Evolutionary conservation across 2,888 invertebrate species (phyloP).

Genomic region (Leistus spinibarbis): DNA sequence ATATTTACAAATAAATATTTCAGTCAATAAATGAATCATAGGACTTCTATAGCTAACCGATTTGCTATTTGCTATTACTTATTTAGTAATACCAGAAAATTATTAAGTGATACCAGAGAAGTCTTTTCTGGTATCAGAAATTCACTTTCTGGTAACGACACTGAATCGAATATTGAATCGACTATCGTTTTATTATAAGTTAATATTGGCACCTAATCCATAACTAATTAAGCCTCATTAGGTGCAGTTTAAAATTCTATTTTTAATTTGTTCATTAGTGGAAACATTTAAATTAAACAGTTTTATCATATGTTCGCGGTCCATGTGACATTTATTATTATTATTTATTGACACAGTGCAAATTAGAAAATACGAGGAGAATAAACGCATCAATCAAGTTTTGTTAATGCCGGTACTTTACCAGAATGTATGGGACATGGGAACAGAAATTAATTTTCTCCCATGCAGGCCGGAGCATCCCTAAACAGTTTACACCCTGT

Average conservation of each 20-base stretch:
- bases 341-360: slow-evolving; percentile 23
- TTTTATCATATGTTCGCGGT: not conserved
- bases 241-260: not conserved
- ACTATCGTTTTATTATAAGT: too few species aligned
- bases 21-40: too few species aligned
- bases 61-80: too few species aligned
- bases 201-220: not conserved
- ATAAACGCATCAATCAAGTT: slow-evolving; percentile 28
- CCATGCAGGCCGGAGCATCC: not conserved
- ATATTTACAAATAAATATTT: too few species aligned
- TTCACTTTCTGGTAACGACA: too few species aligned
- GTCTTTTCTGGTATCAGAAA: too few species aligned
- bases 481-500: slow-evolving; percentile 12
- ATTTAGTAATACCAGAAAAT: too few species aligned
- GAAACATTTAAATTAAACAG: not conserved
- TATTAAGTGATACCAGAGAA: too few species aligned
- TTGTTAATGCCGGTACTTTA: not conserved
- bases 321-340: not conserved
- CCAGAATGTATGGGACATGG: not conserved
- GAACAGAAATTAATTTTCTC: slow-evolving; percentile 13
- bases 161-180: too few species aligned
- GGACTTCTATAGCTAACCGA: too few species aligned
- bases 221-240: not conserved
- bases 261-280: not conserved
- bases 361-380: slow-evolving; percentile 31